Evolutionary conservation across 2,888 invertebrate genomes (phyloP), one percentile per base, ranked within the genome.

Genomic region (Oxytorus armatus): DNA sequence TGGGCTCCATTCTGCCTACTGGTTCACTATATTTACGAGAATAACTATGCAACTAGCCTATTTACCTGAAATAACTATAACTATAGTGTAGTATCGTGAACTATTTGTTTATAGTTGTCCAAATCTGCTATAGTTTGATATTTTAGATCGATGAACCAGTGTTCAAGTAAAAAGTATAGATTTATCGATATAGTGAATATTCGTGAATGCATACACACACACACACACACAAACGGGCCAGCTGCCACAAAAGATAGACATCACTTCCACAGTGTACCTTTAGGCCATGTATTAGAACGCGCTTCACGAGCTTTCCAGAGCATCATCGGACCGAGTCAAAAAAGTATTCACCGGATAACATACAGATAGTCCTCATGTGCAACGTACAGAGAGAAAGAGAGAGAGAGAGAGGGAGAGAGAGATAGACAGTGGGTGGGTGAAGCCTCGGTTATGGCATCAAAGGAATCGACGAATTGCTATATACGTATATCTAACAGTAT

Each of bases 331-430:
- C 82, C 81, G 82, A 51, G 51, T 73, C 80, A 81, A 73, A 86
- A 59, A 86, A 86, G 85, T 85, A 88, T 86, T 88, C 87, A 87
- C 84, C 77, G 84, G 79, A 83, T 85, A 85, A 81, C 77, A 82
- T 57, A 77, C n/a, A 25, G 14, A 39, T n/a, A n/a, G 14, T 36
- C 49, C 39, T 51, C 36, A 10, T 33, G 23, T 61, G 16, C 49
- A 51, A 49, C 39, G 51, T 51, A 36, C 51, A 23, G 42, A 25
- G 18, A n/a, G 23, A 16, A 16, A 51, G 7, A 16, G 18, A 42
- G 3, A 59, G 47, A 44, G 23, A 16, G 33, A 11, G 29, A 18
- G 29, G 23, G n/a, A n/a, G n/a, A n/a, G n/a, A n/a, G n/a, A n/a
- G n/a, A n/a, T n/a, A n/a, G n/a, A n/a, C n/a, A n/a, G n/a, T n/a